Evolutionary conservation across 1,140 invertebrate species (phyloP).

Genomic region (Drosophila leontia): DNA sequence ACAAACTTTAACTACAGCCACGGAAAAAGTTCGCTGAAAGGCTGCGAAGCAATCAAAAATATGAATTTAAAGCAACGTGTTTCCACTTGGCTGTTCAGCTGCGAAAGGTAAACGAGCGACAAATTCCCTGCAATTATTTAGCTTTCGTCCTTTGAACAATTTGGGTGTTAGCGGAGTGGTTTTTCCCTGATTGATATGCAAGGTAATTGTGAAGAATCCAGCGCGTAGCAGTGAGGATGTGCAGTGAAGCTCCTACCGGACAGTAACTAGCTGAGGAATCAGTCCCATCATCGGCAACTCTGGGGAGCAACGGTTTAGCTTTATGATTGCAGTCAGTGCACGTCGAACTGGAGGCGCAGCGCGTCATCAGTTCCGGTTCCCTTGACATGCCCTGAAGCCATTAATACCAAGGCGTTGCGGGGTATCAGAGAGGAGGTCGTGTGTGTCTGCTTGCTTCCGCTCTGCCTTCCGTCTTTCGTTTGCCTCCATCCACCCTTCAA

Average conservation of each 20-base stretch:
- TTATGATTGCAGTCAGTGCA: conserved; percentile 74
- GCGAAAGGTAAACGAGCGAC: conserved; percentile 39
- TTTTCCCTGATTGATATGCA: conserved; percentile 72
- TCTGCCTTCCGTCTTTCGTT: conserved; percentile 53
- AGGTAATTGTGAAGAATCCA: conserved; percentile 32
- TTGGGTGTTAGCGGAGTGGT: conserved; percentile 46
- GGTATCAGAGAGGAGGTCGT: conserved; percentile 34
- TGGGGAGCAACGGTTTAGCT: conserved; percentile 15
- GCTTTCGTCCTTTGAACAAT: conserved; percentile 42
- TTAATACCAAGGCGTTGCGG: conserved; percentile 48
- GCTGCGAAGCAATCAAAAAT: conserved; percentile 57
- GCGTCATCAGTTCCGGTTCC: conserved; percentile 72
- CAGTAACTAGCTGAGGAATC: conserved; percentile 25
- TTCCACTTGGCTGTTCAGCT: conserved; percentile 11
- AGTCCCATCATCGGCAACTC: background rate
- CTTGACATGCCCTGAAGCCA: conserved; percentile 72
- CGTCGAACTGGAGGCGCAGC: conserved; percentile 58
- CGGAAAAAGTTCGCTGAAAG: conserved; percentile 11
- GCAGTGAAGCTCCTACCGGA: background rate
- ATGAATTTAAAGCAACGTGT: conserved; percentile 44
- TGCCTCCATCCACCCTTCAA: conserved; percentile 48
- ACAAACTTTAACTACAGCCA: conserved; percentile 56
- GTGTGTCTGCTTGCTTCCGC: conserved; percentile 59
- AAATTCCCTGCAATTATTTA: conserved; percentile 63
- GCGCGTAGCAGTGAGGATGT: background rate